Evolutionary conservation across 1,140 invertebrate species (phyloP), one percentile per base, ranked within the genome.

Genomic region (Phymorhynchus buccinoides): DNA sequence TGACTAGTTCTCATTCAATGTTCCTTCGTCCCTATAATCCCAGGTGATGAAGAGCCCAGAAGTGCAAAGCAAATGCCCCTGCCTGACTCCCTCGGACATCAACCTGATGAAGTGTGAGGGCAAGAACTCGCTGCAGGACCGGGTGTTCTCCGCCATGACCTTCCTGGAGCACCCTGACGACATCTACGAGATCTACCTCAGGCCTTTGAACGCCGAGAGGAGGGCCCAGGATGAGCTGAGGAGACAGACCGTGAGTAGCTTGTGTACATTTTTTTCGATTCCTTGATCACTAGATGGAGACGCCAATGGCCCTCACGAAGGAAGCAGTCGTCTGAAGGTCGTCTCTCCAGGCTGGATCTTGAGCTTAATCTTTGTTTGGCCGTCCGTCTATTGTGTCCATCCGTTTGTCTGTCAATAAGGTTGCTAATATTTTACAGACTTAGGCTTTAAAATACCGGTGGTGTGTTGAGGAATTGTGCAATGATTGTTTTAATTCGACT

Each of bases 51-150:
- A 86, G 41, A 62, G 48, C 0, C 39, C 27, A 14, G 80, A 79
- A n/a, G 84, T 87, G 1, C 86, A 88, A 48, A 35, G 42, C 66
- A 87, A 84, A 32, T 84, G 81, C 41, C 88, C 88, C 35, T 87
- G 86, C 32, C 30, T 88, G n/a, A 84, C 84, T 3, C 12, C 86
- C 3, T 85, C 83, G 82, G 37, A 85, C 71, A 82, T 88, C 78
- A 86, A 87, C 80, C 71, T 85, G 73, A 88, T 88, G 86, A 87
- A 86, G 82, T 88, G 88, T 80, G 56, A 81, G 16, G 88, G 86
- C 1, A 80, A 85, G 7, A 83, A 44, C 32, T 84, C 84, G 0
- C 62, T 86, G n/a, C 88, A 88, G 52, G 88, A 88, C 37, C 84
- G 85, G 1, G 83, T 88, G n/a, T 88, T 87, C 62, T 88, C 86